phyloP scores from a whole-genome alignment of 1,140 invertebrate species.

The Atopsyche davidsoni region DNA sequence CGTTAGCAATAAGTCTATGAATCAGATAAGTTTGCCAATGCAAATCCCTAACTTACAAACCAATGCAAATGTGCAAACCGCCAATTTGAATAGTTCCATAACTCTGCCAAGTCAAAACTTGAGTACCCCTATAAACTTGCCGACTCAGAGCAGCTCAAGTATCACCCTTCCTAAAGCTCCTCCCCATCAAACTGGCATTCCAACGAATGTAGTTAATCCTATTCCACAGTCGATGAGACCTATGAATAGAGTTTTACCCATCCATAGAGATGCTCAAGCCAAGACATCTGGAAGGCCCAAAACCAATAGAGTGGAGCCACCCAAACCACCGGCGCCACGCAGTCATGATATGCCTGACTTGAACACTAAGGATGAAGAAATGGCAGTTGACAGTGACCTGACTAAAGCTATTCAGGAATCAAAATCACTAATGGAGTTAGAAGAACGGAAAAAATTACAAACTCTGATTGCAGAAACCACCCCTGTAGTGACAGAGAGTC shows the following conservation, averaged over 20 bases:
- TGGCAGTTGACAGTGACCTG: slow-evolving; percentile 43
- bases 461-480: slow-evolving; percentile 22
- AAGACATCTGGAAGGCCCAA: slow-evolving; percentile 36
- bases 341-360: slow-evolving; percentile 48
- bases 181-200: slow-evolving; percentile 53
- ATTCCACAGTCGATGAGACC: slow-evolving; percentile 55
- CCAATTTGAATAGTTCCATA: slow-evolving; percentile 37
- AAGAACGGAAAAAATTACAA: slow-evolving; percentile 42
- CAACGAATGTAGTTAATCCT: slow-evolving; percentile 62
- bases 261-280: slow-evolving; percentile 51
- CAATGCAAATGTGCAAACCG: slow-evolving; percentile 40
- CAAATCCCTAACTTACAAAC: slow-evolving; percentile 32
- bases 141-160: slow-evolving; percentile 46
- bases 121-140: slow-evolving; percentile 41
- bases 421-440: slow-evolving; percentile 45
- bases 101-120: slow-evolving; percentile 41
- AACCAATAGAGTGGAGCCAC: slow-evolving; percentile 35
- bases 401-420: slow-evolving; percentile 50
- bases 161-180: slow-evolving; percentile 55
- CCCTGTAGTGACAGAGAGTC: neutral
- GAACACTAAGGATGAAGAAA: slow-evolving; percentile 44
- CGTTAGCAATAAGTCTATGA: slow-evolving; percentile 33
- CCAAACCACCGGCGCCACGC: slow-evolving; percentile 34
- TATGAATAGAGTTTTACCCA: slow-evolving; percentile 68
- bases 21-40: slow-evolving; percentile 42